A percentile compares a stretch with the other conserved stretches of the same genome.
phyloP scores from a whole-genome alignment of 2,888 invertebrate genomes.

The Polymixis lichenea region DNA sequence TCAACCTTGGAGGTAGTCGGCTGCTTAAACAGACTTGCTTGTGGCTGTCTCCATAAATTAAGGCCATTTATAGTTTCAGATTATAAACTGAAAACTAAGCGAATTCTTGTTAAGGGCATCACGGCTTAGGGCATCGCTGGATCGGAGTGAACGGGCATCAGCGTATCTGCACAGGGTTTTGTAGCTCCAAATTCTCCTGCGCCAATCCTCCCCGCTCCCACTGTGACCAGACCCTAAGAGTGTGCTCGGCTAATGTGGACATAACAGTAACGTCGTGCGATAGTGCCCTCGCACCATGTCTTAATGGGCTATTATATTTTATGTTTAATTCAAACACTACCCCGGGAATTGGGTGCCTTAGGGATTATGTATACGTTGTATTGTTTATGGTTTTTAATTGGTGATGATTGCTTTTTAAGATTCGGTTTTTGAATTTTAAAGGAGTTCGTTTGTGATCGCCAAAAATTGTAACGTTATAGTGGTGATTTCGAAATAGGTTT shows the following conservation, averaged over 20 bases:
- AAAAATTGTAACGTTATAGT: background rate
- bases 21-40: no score
- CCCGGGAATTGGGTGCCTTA: constrained; percentile 55
- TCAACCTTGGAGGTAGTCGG: no score
- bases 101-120: no score
- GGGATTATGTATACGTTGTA: constrained; percentile 40
- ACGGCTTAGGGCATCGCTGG: no score
- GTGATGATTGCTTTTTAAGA: constrained; percentile 24
- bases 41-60: no score
- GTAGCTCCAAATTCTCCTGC: background rate
- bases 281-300: constrained; percentile 72
- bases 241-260: constrained; percentile 66
- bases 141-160: no score
- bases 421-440: background rate
- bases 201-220: constrained; percentile 32
- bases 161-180: background rate
- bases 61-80: no score
- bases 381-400: constrained; percentile 51
- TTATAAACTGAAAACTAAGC: no score
- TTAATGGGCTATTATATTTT: constrained; percentile 83
- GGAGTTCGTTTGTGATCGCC: background rate
- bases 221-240: constrained; percentile 29
- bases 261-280: constrained; percentile 78
- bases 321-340: constrained; percentile 74
- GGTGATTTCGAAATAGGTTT: background rate